Evolutionary conservation across 2,113 vertebrate genomes (phyloP).

Genomic region (Condylura cristata): DNA sequence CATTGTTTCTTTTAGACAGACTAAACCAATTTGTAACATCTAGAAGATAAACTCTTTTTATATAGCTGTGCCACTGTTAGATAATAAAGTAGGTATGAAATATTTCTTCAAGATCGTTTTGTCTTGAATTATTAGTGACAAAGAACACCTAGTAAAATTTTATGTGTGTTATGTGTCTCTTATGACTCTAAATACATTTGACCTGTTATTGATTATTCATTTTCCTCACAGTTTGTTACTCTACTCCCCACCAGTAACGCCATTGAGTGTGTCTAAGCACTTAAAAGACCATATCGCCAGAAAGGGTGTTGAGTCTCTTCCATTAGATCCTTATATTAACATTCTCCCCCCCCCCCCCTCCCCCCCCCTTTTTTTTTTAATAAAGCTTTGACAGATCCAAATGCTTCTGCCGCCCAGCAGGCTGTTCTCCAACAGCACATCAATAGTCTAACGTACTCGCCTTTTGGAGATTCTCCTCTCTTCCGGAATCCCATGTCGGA

Average conservation of each 20-base stretch:
- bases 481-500: constrained; percentile 97
- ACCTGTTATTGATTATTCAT: neutral
- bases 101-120: neutral
- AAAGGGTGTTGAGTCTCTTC: constrained; percentile 12
- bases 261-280: neutral
- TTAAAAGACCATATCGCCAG: constrained; percentile 1
- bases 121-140: neutral
- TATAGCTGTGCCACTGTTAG: neutral
- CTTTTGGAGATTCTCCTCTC: constrained; percentile 96
- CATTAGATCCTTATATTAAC: neutral
- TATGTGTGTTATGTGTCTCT: neutral
- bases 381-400: constrained; percentile 93
- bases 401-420: constrained; percentile 92
- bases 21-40: neutral
- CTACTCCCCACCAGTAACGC: neutral
- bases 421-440: constrained; percentile 95
- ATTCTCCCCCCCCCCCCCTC: neutral
- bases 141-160: neutral
- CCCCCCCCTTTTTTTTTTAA: neutral
- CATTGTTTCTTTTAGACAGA: neutral
- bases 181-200: constrained; percentile 18
- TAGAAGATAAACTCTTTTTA: neutral
- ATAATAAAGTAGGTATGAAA: neutral
- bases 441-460: constrained; percentile 92
- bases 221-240: neutral